A percentile compares a stretch with the other conserved stretches of the same genome.
Conservation (phyloP, 2,113 vertebrate genomes). For the Cheirogaleus medius region DNA sequence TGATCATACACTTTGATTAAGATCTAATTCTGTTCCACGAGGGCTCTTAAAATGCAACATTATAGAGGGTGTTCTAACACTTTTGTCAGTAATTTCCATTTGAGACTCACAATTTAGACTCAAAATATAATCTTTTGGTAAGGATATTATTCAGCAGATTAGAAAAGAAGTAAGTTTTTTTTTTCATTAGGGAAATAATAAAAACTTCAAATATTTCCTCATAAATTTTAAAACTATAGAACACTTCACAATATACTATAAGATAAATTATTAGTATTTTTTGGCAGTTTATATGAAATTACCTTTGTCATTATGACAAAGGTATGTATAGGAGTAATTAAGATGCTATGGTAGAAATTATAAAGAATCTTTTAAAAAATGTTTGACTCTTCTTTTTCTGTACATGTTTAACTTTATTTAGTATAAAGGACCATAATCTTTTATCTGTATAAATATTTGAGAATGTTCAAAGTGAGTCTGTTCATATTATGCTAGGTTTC, state of each 20-base stretch:
- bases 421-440: background rate
- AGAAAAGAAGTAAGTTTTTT: slow-evolving; percentile 24
- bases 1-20: slow-evolving; percentile 58
- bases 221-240: background rate
- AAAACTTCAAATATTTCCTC: background rate
- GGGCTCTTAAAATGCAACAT: slow-evolving; percentile 57
- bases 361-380: background rate
- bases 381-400: background rate
- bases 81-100: slow-evolving; percentile 28
- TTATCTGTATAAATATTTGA: background rate
- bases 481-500: background rate
- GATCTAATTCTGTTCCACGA: slow-evolving; percentile 39
- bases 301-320: slow-evolving; percentile 43
- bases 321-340: background rate
- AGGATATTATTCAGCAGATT: slow-evolving; percentile 13
- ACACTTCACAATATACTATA: background rate
- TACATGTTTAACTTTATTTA: background rate
- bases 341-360: slow-evolving; percentile 16
- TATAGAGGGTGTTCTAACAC: background rate
- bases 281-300: background rate
- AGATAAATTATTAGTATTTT: background rate
- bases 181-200: slow-evolving; percentile 34
- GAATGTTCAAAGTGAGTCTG: background rate
- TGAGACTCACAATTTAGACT: slow-evolving; percentile 18
- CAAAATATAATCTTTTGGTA: slow-evolving; percentile 11